phyloP scores from a whole-genome alignment of 2,888 invertebrate genomes.

The Acanthosoma haemorrhoidale region DNA sequence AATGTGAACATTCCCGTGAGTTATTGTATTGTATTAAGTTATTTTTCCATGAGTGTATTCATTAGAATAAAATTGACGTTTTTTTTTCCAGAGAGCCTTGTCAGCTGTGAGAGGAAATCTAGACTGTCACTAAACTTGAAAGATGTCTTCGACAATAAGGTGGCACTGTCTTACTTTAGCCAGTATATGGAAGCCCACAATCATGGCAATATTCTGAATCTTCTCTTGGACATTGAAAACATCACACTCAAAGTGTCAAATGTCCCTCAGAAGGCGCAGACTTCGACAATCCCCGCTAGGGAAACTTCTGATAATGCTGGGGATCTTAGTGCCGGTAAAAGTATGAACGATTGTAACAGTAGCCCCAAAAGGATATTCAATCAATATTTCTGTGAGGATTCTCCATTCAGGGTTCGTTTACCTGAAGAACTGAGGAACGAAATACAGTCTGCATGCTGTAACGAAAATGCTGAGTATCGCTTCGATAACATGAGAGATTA shows the following conservation, averaged over 20 bases:
- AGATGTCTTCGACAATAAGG: constrained; percentile 71
- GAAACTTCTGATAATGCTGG: not conserved
- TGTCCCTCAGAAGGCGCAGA: not conserved
- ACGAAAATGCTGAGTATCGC: constrained; percentile 16
- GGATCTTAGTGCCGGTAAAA: not conserved
- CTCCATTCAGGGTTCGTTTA: constrained; percentile 30
- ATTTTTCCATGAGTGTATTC: not conserved
- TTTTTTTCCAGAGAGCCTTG: constrained; percentile 25
- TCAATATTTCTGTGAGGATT: constrained; percentile 37
- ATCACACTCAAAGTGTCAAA: constrained; percentile 24
- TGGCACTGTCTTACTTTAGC: constrained; percentile 74
- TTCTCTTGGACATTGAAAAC: constrained; percentile 72
- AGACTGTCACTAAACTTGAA: constrained; percentile 67
- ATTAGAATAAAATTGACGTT: not conserved
- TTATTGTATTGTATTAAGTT: constrained; percentile 9
- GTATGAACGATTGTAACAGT: not conserved
- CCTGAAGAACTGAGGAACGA: constrained; percentile 36
- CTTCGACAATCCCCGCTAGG: constrained; percentile 12
- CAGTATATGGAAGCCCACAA: constrained; percentile 78
- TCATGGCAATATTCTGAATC: constrained; percentile 60
- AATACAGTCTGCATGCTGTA: constrained; percentile 18
- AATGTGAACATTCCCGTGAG: constrained; percentile 33
- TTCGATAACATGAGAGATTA: constrained; percentile 34
- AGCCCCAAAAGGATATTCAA: constrained; percentile 20
- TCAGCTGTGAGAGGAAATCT: constrained; percentile 47